Evolutionary conservation across 2,888 invertebrate species (phyloP), one percentile per base, ranked within the genome.

Genomic region (Desoria tigrina): DNA sequence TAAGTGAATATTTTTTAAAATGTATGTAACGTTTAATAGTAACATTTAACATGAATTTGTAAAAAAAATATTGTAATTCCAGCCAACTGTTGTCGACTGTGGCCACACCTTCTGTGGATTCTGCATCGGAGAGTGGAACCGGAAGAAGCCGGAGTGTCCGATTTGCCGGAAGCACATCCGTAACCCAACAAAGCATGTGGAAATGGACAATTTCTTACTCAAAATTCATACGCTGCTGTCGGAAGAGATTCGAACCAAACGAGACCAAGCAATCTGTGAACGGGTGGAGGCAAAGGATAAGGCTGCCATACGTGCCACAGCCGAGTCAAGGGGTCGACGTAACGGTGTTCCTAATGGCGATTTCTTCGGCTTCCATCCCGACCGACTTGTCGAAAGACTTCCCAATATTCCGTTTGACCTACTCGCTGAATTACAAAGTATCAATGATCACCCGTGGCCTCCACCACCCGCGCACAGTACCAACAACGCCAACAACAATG

Each of bases 91-190:
- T 0, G 80, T 90, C 16, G 86, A 84, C 78, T 91, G 91, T 78
- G 86, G 86, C 0, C 91, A 91, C 77, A 87, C 88, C 0, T 90
- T 88, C 78, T 91, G 91, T 78, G 83, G 84, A 67, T 83, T 84
- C 75, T 90, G 91, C 77, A 88, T 90, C 65, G 80, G 81, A 0
- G 81, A 82, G 74, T 91, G 91, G 90, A 85, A 84, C 77, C 85
- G 84, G 73, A 87, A 86, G 77, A 86, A 86, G 77, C 84, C 81
- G 23, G 85, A 86, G 24, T 91, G 91, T 77, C 90, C 90, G 0
- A 86, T 87, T 64, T 91, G 91, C 79, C 80, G 86, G 63, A 74
- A 81, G 1, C 65, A 69, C 14, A 83, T 86, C 42, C 77, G 78
- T 14, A 83, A 84, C 0, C 83, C 85, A 78, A 85, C 84, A 71